Percentiles rank a stretch among this genome's conserved stretches.
These are phyloP conservation scores for Spea bombifrons DNA, from an alignment of 2,113 vertebrate genomes.

Conservation along the genomic window DNA sequence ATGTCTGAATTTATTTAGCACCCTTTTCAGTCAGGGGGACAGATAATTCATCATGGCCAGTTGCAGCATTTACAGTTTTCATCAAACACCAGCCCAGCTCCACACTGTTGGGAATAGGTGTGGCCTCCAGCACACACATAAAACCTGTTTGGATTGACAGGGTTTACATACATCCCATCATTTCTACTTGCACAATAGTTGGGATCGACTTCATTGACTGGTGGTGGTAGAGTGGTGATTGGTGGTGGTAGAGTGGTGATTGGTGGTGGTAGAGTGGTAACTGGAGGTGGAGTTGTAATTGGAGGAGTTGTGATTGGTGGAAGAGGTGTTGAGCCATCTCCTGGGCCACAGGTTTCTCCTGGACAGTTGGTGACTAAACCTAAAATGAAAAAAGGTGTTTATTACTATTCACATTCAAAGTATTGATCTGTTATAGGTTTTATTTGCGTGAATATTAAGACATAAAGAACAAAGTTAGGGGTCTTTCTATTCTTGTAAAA, in stretches of 20 bases:
- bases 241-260: constrained; percentile 57
- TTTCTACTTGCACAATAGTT: constrained; percentile 63
- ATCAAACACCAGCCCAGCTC: constrained; percentile 66
- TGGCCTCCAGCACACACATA: constrained; percentile 66
- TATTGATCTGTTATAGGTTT: no score
- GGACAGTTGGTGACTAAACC: constrained; percentile 36
- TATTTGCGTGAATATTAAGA: no score
- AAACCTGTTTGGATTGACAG: constrained; percentile 59
- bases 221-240: constrained; percentile 53
- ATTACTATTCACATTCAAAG: background rate
- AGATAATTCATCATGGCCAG: constrained; percentile 52
- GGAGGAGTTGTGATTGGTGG: background rate
- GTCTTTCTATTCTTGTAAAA: no score
- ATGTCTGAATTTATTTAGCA: no score
- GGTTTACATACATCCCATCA: constrained; percentile 65
- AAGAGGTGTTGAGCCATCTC: background rate
- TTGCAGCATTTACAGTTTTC: constrained; percentile 69
- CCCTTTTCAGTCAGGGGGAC: no score
- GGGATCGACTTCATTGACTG: constrained; percentile 44
- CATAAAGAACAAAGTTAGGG: no score
- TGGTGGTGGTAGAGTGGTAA: constrained; percentile 58
- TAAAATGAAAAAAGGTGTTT: background rate
- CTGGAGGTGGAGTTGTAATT: constrained; percentile 45
- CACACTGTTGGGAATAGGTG: constrained; percentile 66
- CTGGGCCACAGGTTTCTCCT: constrained; percentile 4